Base-by-base conservation (phyloP, 2,113 vertebrate genomes). In the Todiramphus saurophagus region DNA sequence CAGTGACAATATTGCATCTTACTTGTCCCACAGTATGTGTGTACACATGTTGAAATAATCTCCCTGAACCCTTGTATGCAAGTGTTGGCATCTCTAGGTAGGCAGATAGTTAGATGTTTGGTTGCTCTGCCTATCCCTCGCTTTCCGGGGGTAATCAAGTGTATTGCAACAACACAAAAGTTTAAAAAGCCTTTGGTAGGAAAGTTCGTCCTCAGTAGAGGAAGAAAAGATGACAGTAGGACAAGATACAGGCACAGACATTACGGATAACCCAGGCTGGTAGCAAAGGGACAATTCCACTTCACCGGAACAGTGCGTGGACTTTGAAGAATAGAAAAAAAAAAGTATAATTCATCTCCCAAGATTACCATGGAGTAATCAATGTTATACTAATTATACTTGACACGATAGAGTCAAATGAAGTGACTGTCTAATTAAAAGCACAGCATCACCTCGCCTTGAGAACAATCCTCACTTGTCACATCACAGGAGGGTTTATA, bases 381-480 rank as follows among this genome's bases (percentile, higher is more conserved):
- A 81, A 74, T 70, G 67, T 93, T 4, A 0, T 70, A 89, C 93
- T 93, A 83, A 94, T 88, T 88, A 70, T 77, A 77, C 30, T 93
- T 90, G 85, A 90, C 85, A 88, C 33, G 81, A 67, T 14, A 59
- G 51, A 93, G 35, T 51, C 43, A 92, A 85, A 89, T 19, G 16
- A 90, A 94, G 63, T 53, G 23, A 56, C 59, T 93, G 17, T 43
- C 72, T 96, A 90, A 96, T 95, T 95, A 94, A 96, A 96, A 93
- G 68, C 87, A 92, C 46, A 92, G 16, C 33, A 74, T 75, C 90
- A 93, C 94, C 92, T 97, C 83, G 93, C 90, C 18, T 46, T 83
- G 85, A 92, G 83, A 95, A 94, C 76, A 94, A 50, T 27, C 30
- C 72, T 81, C 56, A 31, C 50, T 93, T 93, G 67, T 95, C 78